Base-by-base conservation (phyloP, 1,140 invertebrate species). In the Cheumatopsyche charites region DNA sequence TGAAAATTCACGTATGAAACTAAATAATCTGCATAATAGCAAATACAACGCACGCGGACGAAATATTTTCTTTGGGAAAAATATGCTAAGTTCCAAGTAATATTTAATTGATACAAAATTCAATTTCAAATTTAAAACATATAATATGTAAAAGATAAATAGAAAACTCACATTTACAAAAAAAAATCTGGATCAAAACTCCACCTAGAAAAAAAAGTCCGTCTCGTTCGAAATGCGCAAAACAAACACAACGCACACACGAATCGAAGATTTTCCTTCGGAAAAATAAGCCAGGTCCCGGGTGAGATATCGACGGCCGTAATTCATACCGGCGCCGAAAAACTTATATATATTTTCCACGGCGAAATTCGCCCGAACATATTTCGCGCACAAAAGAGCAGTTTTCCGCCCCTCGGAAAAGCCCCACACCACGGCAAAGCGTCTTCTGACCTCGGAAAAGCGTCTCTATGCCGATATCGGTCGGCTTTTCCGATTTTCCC, bases 311-410 rank as follows among this genome's bases (percentile, higher is more conserved):
- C 21, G 55, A 58, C 55, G 55, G 17, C 23, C 55, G 55, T 58
- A 58, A 58, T 58, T 58, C 55, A 58, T 58, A 58, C 21, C 55
- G 55, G 19, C 5, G 47, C 47, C 47, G 15, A 58, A 58, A 58
- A 58, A 58, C 55, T 55, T 58, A 58, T 58, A 58, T 58, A 58
- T 58, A n/a, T 58, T 58, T 58, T 58, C 55, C 17, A 21, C 19
- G 21, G 21, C 23, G 55, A 19, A 58, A 58, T 58, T 58, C 23
- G 17, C 55, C 49, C 55, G 55, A 58, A 58, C 55, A 58, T 58
- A 58, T 58, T 58, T 58, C 23, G 55, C 55, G 55, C 55, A 58
- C 55, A 58, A 58, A 55, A 58, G 55, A 23, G 21, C 17, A 23
- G 21, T 21, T 58, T 58, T 26, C 21, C 17, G 55, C 55, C 29